Percentiles rank a stretch among this genome's conserved stretches.
Conservation (phyloP, 2,888 invertebrate genomes). For the Rotaria macrura region DNA sequence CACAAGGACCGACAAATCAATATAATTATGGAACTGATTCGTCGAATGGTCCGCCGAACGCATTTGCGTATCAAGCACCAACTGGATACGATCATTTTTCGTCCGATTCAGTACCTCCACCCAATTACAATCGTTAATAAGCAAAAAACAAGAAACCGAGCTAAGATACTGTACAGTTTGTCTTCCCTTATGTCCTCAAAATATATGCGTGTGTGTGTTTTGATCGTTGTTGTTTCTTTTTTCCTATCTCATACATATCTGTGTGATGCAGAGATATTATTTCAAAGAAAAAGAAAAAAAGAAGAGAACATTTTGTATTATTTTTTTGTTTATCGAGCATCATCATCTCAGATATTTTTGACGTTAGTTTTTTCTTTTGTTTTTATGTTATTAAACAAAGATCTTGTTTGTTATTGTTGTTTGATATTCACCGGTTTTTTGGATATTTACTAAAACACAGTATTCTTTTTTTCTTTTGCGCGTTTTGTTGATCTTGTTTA, state of each 20-base stretch:
- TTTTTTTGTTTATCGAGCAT: not conserved
- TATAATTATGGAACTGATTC: not conserved
- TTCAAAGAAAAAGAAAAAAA: not conserved
- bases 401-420: slow-evolving; percentile 8
- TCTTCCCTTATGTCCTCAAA: not conserved
- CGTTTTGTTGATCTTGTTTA: not conserved
- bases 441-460: slow-evolving; percentile 6
- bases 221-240: not conserved
- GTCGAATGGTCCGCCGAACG: not conserved
- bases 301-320: not conserved
- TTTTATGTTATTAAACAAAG: not conserved
- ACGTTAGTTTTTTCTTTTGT: not conserved
- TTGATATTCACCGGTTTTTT: slow-evolving; percentile 15
- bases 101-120: not conserved
- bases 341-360: not conserved
- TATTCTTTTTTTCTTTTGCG: not conserved
- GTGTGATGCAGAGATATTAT: not conserved
- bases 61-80: not conserved
- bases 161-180: slow-evolving; percentile 12
- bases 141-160: not conserved
- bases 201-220: not conserved
- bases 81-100: not conserved
- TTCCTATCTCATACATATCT: slow-evolving; percentile 10
- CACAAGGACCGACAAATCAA: not conserved
- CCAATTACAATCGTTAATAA: not conserved